phyloP scores from a whole-genome alignment of 2,113 vertebrate species.

The Pangasianodon gigas region DNA sequence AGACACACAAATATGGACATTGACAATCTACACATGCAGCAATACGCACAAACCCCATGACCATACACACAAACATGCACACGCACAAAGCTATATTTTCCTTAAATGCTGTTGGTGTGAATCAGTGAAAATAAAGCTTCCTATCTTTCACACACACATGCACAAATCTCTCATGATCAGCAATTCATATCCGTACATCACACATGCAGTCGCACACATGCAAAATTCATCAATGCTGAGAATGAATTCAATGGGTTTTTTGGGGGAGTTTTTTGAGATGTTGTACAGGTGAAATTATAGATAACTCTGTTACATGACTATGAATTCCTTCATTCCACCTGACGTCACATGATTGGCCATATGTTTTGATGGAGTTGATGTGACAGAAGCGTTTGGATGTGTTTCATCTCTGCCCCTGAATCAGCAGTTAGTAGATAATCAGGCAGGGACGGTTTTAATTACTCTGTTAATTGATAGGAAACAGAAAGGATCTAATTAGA shows the following conservation, averaged over 20 bases:
- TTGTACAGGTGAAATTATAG: not conserved
- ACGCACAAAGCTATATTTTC: conserved; percentile 9
- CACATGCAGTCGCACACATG: not conserved
- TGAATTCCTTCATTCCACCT: conserved; percentile 36
- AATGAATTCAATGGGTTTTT: too few species aligned
- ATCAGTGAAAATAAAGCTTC: conserved; percentile 22
- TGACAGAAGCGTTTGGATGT: conserved; percentile 1
- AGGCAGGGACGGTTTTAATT: conserved; percentile 83
- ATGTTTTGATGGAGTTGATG: conserved; percentile 34
- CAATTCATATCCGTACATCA: not conserved
- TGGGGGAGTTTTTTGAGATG: not conserved
- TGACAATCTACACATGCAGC: not conserved
- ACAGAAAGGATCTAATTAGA: conserved; percentile 92
- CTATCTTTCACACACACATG: not conserved
- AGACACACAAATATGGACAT: not conserved
- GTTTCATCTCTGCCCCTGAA: conserved; percentile 59
- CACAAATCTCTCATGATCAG: not conserved
- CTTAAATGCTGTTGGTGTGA: conserved; percentile 23
- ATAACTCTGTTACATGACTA: not conserved
- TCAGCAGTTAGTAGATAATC: conserved; percentile 71
- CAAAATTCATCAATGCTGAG: not conserved
- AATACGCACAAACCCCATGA: not conserved
- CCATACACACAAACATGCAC: not conserved
- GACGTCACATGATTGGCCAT: conserved; percentile 29
- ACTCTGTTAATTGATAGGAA: conserved; percentile 94